Percentiles rank a stretch among this genome's conserved stretches.
These are phyloP conservation scores for Vultur gryphus DNA, from an alignment of 2,797 vertebrate genomes.

Conservation along the genomic window DNA sequence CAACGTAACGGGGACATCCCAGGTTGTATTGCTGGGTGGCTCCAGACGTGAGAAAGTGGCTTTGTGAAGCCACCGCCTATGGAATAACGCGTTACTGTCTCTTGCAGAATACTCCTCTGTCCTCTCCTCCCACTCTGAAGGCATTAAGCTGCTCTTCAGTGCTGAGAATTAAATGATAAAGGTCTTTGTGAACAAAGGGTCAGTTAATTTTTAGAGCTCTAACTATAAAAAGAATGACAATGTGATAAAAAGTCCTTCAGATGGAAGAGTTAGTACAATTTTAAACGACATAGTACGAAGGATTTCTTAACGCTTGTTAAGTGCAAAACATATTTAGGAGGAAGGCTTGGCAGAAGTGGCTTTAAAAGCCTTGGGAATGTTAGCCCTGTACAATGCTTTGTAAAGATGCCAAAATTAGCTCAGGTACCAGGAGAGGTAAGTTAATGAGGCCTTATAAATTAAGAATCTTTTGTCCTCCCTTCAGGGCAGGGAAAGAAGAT, in stretches of 20 bases:
- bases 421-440: neutral
- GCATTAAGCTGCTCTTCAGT: neutral
- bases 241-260: neutral
- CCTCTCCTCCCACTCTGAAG: neutral
- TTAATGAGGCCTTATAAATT: neutral
- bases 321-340: neutral
- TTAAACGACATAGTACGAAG: neutral
- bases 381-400: neutral
- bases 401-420: neutral
- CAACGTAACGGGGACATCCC: rapidly evolving
- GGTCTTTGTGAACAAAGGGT: neutral
- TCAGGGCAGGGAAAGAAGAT: neutral
- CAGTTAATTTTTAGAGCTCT: neutral
- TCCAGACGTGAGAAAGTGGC: neutral
- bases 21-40: neutral
- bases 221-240: neutral
- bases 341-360: neutral
- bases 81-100: neutral
- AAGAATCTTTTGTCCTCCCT: neutral
- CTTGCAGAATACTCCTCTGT: neutral
- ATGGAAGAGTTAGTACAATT: neutral
- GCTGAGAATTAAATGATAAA: neutral
- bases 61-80: neutral
- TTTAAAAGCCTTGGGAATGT: neutral
- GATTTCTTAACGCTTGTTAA: neutral